A percentile compares a stretch with the other conserved stretches of the same genome.
phyloP scores from a whole-genome alignment of 2,797 vertebrate species.

The Setipinna tenuifilis region DNA sequence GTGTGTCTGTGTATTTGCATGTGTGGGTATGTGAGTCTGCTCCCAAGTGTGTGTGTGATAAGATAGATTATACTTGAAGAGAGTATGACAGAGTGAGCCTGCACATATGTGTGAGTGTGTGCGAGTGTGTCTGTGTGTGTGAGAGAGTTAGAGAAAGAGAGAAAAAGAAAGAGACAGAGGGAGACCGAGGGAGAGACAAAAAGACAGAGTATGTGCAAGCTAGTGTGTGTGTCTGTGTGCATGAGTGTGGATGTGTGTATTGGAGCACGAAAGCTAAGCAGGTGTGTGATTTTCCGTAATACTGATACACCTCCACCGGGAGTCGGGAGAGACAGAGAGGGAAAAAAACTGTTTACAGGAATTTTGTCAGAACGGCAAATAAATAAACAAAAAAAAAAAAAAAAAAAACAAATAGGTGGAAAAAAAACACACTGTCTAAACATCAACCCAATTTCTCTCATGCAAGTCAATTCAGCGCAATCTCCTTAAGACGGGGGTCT shows the following conservation, averaged over 20 bases:
- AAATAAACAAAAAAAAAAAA: background rate
- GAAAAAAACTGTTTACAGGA: conserved; percentile 11
- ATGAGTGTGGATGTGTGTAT: background rate
- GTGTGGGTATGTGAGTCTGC: background rate
- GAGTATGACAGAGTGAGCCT: background rate
- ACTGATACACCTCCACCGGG: conserved; percentile 12
- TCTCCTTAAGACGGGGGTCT: conserved; percentile 11
- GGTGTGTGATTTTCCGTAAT: conserved; percentile 17
- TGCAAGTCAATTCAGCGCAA: conserved; percentile 8
- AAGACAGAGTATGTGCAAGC: background rate
- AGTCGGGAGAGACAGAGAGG: conserved; percentile 3
- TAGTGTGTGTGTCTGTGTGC: background rate
- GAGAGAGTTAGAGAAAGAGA: background rate
- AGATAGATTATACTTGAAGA: conserved; percentile 17
- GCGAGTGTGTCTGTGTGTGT: background rate
- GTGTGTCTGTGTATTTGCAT: background rate
- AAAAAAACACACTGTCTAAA: background rate
- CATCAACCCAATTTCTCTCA: conserved; percentile 18
- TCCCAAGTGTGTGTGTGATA: background rate
- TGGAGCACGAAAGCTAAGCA: conserved; percentile 3
- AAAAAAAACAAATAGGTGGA: background rate
- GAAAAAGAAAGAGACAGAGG: background rate
- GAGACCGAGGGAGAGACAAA: background rate
- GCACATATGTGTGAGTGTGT: background rate
- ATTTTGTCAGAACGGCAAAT: background rate